A percentile compares a stretch with the other conserved stretches of the same genome.
phyloP scores from a whole-genome alignment of 2,888 invertebrate genomes.

The Antheraea assamensis region DNA sequence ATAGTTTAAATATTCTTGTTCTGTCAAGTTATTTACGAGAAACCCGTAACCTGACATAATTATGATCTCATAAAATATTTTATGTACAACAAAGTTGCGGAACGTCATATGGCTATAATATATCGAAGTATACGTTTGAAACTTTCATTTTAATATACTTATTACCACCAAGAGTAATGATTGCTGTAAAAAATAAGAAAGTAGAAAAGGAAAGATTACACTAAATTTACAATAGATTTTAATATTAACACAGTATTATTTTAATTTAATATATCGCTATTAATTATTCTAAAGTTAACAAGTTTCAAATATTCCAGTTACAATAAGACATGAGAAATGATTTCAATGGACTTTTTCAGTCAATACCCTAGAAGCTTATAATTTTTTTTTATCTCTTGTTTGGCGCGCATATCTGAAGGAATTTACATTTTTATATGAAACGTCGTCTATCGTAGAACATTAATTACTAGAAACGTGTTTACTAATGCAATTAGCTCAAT shows the following conservation, averaged over 20 bases:
- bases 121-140: not conserved
- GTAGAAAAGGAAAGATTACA: not conserved
- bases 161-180: not conserved
- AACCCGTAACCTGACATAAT: conserved; percentile 4
- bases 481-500: not conserved
- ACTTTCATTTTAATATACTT: conserved; percentile 5
- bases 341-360: not conserved
- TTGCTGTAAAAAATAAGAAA: not conserved
- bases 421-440: too few relatives aligned
- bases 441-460: too few relatives aligned
- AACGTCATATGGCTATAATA: not conserved
- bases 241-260: not conserved
- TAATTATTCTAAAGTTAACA: not conserved
- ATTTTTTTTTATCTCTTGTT: too few relatives aligned
- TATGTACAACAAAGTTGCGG: conserved; percentile 10
- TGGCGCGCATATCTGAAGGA: too few relatives aligned
- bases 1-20: not conserved
- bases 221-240: not conserved
- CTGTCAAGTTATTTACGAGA: conserved; percentile 2
- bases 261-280: not conserved
- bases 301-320: not conserved
- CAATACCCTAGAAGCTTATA: too few relatives aligned
- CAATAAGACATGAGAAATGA: not conserved
- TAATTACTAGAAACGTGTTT: not conserved
- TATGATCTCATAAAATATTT: conserved; percentile 13